Percentiles rank a stretch among this genome's conserved stretches.
These are phyloP conservation scores for Rhea pennata DNA, from an alignment of 2,113 vertebrate species.

Conservation along the genomic window DNA sequence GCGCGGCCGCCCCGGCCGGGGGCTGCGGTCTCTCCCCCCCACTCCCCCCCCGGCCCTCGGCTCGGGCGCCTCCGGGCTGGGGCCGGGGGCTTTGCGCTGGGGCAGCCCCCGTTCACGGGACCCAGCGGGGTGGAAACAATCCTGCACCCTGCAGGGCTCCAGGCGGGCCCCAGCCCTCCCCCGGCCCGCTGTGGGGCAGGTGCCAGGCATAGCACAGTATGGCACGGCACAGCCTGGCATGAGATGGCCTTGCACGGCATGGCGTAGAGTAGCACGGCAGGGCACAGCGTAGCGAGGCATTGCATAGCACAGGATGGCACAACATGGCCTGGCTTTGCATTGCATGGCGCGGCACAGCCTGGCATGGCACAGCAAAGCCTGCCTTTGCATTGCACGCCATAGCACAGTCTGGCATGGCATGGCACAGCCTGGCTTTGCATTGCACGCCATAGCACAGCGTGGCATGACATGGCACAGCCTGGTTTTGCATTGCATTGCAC, in stretches of 20 bases:
- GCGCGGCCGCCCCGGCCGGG: rapidly evolving
- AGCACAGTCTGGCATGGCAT: rapidly evolving
- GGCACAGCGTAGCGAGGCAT: too few species aligned
- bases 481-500: background rate
- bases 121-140: background rate
- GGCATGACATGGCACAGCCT: rapidly evolving
- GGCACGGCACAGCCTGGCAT: rapidly evolving
- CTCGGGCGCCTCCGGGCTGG: background rate
- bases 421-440: rapidly evolving
- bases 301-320: too few species aligned
- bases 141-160: rapidly evolving
- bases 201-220: rapidly evolving
- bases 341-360: rapidly evolving
- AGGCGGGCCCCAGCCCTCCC: too few species aligned
- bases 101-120: background rate
- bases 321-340: rapidly evolving
- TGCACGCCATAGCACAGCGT: rapidly evolving
- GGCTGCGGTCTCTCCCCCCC: background rate
- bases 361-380: rapidly evolving
- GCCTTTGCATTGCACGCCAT: background rate
- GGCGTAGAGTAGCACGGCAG: too few species aligned
- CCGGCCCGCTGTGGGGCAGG: too few species aligned
- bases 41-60: too few species aligned
- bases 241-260: too few species aligned
- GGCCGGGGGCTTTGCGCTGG: too few species aligned